These are phyloP conservation scores for Zaprionus nigranus DNA, from an alignment of 1,140 invertebrate genomes.

Conservation along the genomic window DNA sequence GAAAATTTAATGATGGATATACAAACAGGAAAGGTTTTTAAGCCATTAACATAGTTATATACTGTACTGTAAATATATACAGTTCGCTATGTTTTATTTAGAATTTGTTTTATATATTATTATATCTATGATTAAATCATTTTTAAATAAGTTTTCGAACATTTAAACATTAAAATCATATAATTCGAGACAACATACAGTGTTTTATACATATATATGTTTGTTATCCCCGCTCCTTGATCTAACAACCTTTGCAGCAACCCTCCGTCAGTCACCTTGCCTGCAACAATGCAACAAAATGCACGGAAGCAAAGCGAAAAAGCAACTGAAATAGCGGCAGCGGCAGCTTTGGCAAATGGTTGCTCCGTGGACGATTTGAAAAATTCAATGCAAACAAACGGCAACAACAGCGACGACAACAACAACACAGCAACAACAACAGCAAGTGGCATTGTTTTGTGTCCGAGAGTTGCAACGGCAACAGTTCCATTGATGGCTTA, in stretches of 20 bases:
- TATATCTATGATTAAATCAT: too few relatives aligned
- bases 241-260: constrained; percentile 20
- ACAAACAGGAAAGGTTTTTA: too few relatives aligned
- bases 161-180: too few relatives aligned
- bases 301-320: constrained; percentile 56
- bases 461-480: constrained; percentile 20
- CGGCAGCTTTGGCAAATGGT: constrained; percentile 67
- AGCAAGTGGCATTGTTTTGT: constrained; percentile 49
- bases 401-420: constrained; percentile 17
- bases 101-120: too few relatives aligned
- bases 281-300: constrained; percentile 68
- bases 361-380: constrained; percentile 65
- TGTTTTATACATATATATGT: too few relatives aligned
- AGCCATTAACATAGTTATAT: too few relatives aligned
- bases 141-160: too few relatives aligned
- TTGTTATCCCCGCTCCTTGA: too few relatives aligned
- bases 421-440: constrained; percentile 22
- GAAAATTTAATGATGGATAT: not conserved
- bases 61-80: too few relatives aligned
- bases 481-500: constrained; percentile 46
- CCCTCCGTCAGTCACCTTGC: constrained; percentile 41
- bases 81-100: too few relatives aligned
- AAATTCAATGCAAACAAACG: constrained; percentile 72
- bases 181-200: too few relatives aligned
- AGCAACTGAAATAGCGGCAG: constrained; percentile 34